phyloP scores from a whole-genome alignment of 2,888 invertebrate genomes.

The Phlogophora meticulosa region DNA sequence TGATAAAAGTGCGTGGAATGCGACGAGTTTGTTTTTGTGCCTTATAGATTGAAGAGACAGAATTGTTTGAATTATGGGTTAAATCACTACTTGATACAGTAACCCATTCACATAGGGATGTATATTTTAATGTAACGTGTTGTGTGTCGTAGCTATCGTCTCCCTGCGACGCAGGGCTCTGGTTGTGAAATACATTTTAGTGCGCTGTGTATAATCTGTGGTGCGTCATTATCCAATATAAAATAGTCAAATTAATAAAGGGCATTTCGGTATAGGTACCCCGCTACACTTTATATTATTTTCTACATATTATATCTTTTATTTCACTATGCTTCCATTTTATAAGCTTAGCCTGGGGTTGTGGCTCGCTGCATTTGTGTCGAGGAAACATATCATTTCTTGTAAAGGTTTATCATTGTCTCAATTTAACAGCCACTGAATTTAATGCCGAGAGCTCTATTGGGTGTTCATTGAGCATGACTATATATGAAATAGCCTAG shows the following conservation, averaged over 20 bases:
- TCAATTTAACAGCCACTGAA: not conserved
- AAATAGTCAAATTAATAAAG: constrained; percentile 83
- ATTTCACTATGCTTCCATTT: constrained; percentile 65
- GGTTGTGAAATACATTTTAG: constrained; percentile 60
- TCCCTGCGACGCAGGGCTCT: constrained; percentile 54
- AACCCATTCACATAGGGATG: constrained; percentile 6
- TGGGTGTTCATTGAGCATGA: constrained; percentile 9
- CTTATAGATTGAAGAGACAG: constrained; percentile 51
- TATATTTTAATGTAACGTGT: constrained; percentile 31
- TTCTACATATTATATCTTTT: constrained; percentile 64
- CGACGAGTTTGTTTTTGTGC: constrained; percentile 57
- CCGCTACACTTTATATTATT: constrained; percentile 74
- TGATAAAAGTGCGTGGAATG: constrained; percentile 39
- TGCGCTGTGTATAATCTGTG: constrained; percentile 48
- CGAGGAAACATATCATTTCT: constrained; percentile 39
- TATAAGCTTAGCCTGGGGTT: constrained; percentile 49
- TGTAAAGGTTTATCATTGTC: constrained; percentile 32
- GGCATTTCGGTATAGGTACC: constrained; percentile 86
- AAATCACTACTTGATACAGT: constrained; percentile 13
- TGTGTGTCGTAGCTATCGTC: constrained; percentile 45
- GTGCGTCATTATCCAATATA: constrained; percentile 47
- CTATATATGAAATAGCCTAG: constrained; percentile 5
- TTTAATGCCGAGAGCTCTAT: constrained; percentile 2
- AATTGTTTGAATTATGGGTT: constrained; percentile 4
- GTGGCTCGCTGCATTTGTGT: constrained; percentile 42